Percentiles rank a stretch among this genome's conserved stretches.
Evolutionary conservation across 2,113 vertebrate species (phyloP).

Genomic region (Psittacara wagleri): DNA sequence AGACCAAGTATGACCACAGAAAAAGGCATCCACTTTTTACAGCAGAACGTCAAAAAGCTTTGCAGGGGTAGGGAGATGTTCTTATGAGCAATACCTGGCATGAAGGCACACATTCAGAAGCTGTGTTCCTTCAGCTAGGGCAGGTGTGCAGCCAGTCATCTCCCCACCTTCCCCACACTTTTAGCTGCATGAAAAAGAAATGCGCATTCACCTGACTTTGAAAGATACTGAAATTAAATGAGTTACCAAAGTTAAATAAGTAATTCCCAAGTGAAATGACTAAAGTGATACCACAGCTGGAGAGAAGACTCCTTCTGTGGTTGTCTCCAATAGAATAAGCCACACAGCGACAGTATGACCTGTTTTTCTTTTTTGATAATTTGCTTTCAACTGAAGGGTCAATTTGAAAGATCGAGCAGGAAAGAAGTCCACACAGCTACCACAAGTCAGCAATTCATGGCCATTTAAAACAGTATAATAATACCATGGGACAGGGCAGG

Average conservation of each 20-base stretch:
- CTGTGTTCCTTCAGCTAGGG: neutral
- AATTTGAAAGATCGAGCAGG: neutral
- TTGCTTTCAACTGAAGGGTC: neutral
- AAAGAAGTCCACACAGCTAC: neutral
- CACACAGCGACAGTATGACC: neutral
- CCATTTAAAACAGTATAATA: slow-evolving; percentile 3
- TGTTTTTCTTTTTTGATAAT: neutral
- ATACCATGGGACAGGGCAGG: slow-evolving; percentile 4
- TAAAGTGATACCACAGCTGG: neutral
- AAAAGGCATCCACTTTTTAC: neutral
- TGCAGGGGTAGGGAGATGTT: neutral
- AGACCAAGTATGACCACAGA: neutral
- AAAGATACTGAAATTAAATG: neutral
- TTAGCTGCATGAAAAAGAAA: neutral
- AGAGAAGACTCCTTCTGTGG: neutral
- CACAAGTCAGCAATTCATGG: neutral
- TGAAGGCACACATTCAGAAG: neutral
- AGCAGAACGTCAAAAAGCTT: neutral
- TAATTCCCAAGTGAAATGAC: neutral
- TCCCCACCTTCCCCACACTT: neutral
- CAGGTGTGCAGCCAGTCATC: neutral
- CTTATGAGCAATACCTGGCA: neutral
- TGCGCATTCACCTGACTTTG: neutral
- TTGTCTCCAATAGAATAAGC: neutral
- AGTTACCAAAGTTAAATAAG: neutral